Evolutionary conservation across 2,113 vertebrate species (phyloP), one percentile per base, ranked within the genome.

Genomic region (Lepus americanus): DNA sequence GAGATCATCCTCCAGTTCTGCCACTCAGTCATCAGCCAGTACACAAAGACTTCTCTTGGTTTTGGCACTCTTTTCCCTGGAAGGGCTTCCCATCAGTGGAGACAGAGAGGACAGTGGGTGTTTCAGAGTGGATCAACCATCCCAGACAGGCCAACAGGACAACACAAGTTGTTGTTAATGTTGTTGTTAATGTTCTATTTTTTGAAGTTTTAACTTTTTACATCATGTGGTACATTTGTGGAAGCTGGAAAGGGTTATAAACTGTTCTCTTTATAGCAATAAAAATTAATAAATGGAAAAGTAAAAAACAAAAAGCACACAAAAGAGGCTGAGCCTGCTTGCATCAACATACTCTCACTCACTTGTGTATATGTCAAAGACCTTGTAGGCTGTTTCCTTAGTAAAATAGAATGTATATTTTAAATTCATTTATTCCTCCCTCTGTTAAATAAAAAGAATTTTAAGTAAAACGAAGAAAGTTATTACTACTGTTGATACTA

Each of bases 151-250:
- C 73, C 74, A 6, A 7, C 0, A 49, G 67, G 61, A 76, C 27
- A 61, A 53, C 33, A 79, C 70, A 80, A 44, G 44, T 44, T 44
- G 44, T 44, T 44, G 44, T 44, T 63, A 63, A 74, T 6, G 36
- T 36, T 36, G 36, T 36, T n/a, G 83, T 59, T 63, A 63, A 74
- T 6, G 3, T 5, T 13, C 33, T 61, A 51, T 7, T 0, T 87
- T 82, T 79, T 39, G 20, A 93, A 85, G 5, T 59, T 86, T 72
- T 80, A 22, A 33, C 79, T 69, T 3, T 73, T 91, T 72, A 67
- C 5, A 33, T 6, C 10, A 29, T 59, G 0, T 44, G 10, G 23
- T 82, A n/a, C 6, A 89, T 44, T 92, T 92, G 53, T 25, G 19
- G 69, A 67, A 77, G 63, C 9, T 51, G 4, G 69, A 86, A 91